Conservation (phyloP, 2,797 vertebrate genomes). For the Channa striata region DNA sequence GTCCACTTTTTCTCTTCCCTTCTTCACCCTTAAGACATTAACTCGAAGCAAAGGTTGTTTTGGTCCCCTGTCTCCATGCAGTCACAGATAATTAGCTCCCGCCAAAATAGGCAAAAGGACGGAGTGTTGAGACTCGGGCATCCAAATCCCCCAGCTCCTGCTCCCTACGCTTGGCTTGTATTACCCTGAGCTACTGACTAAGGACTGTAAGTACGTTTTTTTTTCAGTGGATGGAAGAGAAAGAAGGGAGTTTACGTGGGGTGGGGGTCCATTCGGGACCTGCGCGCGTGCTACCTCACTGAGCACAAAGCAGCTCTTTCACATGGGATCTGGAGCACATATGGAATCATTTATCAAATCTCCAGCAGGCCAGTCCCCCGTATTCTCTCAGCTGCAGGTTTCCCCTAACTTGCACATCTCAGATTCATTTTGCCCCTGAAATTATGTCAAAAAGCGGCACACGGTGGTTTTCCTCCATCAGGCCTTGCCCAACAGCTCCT, state of each 20-base stretch:
- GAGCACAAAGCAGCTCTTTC: conserved; percentile 85
- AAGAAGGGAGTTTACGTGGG: background rate
- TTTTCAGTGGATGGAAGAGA: conserved; percentile 56
- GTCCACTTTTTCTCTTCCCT: conserved; percentile 27
- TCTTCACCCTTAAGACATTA: conserved; percentile 26
- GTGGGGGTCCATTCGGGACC: conserved; percentile 57
- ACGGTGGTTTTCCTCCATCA: conserved; percentile 44
- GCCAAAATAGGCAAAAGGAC: conserved; percentile 75
- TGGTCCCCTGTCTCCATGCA: conserved; percentile 60
- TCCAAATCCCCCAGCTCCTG: conserved; percentile 47
- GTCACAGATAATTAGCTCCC: conserved; percentile 80
- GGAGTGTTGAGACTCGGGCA: conserved; percentile 50
- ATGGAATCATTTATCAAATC: conserved; percentile 81
- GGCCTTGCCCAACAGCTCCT: conserved; percentile 10
- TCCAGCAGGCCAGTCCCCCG: conserved; percentile 52
- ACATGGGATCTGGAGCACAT: conserved; percentile 81
- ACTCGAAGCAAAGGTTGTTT: conserved; percentile 72
- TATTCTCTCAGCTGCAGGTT: conserved; percentile 58
- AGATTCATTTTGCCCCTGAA: conserved; percentile 57
- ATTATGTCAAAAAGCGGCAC: conserved; percentile 47
- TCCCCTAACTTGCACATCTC: conserved; percentile 63
- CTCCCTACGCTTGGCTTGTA: conserved; percentile 66
- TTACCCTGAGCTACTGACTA: conserved; percentile 69
- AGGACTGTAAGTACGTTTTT: conserved; percentile 57
- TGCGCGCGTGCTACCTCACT: conserved; percentile 68